Conservation (phyloP, 2,113 vertebrate species). For the Triplophysa dalaica region DNA sequence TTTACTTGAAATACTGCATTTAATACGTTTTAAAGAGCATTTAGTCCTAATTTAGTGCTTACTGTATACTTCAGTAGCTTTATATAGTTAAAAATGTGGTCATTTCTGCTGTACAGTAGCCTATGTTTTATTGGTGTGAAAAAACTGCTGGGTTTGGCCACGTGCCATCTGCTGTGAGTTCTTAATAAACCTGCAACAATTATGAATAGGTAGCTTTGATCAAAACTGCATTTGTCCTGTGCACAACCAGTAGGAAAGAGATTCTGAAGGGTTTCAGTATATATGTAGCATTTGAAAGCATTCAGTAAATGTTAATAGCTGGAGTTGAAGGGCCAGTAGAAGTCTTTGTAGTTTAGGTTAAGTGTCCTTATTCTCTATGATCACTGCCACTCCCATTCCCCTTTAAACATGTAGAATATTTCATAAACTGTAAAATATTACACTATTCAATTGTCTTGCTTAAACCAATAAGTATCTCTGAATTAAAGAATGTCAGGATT, state of each 20-base stretch:
- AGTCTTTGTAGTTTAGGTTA: conserved; percentile 45
- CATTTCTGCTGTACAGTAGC: not conserved
- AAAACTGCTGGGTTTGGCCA: conserved; percentile 4
- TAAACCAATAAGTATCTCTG: not conserved
- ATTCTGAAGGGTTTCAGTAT: not conserved
- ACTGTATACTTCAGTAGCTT: not conserved
- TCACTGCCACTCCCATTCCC: conserved; percentile 35
- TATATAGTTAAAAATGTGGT: not conserved
- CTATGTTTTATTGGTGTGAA: conserved; percentile 14
- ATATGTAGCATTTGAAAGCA: conserved; percentile 17
- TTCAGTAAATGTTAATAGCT: conserved; percentile 14
- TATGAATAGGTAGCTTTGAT: conserved; percentile 18
- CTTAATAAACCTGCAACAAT: not conserved
- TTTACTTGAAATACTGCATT: not conserved
- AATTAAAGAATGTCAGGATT: no score
- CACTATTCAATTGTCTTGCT: not conserved
- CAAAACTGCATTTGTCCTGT: not conserved
- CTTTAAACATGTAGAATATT: not conserved
- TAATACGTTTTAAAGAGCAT: not conserved
- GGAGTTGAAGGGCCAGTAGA: conserved; percentile 37
- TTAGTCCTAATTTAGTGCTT: not conserved
- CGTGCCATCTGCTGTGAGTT: not conserved
- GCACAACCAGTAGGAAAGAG: not conserved
- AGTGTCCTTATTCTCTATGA: conserved; percentile 51
- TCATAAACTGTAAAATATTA: not conserved